Evolutionary conservation across 2,797 vertebrate genomes (phyloP).

Genomic region (Acipenser transmontanus): DNA sequence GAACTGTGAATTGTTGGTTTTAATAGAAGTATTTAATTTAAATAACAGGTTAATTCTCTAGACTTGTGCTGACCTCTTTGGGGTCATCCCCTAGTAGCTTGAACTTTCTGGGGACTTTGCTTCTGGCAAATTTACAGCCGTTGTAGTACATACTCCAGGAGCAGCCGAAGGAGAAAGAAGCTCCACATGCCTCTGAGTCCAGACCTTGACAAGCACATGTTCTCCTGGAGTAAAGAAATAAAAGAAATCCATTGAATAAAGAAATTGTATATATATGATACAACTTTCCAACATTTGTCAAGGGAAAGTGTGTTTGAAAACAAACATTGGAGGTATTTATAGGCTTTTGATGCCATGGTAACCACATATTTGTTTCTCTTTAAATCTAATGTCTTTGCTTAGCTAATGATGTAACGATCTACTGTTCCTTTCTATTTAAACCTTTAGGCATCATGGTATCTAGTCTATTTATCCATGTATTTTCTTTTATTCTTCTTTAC

Average conservation of each 20-base stretch:
- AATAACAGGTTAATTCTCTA: too few species aligned
- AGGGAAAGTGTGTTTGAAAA: too few species aligned
- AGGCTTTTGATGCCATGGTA: too few species aligned
- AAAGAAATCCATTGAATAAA: not conserved
- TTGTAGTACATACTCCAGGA: conserved; percentile 99
- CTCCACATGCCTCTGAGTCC: conserved; percentile 83
- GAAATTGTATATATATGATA: not conserved
- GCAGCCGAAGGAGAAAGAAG: conserved; percentile 97
- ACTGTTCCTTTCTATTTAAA: too few species aligned
- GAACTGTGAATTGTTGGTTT: not conserved
- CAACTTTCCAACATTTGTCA: too few species aligned
- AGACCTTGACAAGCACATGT: conserved; percentile 96
- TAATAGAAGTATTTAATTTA: conserved; percentile 10
- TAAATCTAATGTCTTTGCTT: too few species aligned
- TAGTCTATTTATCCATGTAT: too few species aligned
- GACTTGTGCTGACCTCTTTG: conserved; percentile 75
- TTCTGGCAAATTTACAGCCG: conserved; percentile 97
- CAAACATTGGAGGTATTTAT: too few species aligned
- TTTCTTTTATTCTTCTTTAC: too few species aligned
- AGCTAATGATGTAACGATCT: too few species aligned
- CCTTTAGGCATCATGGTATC: too few species aligned
- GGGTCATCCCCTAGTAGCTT: conserved; percentile 88
- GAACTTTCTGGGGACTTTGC: conserved; percentile 96
- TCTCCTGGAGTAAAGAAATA: conserved; percentile 59
- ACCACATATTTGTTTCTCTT: too few species aligned